phyloP scores from a whole-genome alignment of 2,797 vertebrate genomes.

The Sparidentex hasta region DNA sequence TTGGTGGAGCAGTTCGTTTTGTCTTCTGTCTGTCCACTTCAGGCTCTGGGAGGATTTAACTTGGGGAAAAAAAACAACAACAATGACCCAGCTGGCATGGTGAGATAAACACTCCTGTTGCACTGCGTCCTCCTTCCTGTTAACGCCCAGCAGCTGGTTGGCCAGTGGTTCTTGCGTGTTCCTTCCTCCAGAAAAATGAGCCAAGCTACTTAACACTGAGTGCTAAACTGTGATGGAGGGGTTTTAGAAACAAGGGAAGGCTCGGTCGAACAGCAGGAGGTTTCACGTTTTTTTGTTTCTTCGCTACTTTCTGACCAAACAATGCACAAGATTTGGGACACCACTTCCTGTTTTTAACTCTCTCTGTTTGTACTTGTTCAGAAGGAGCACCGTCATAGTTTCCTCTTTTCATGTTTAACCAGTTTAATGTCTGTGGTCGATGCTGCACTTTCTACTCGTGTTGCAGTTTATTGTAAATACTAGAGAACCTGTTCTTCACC shows the following conservation, averaged over 20 bases:
- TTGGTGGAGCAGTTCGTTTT: conserved; percentile 19
- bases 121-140: conserved; percentile 7
- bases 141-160: neutral
- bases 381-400: neutral
- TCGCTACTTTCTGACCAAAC: conserved; percentile 56
- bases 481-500: conserved; percentile 23
- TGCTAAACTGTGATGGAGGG: conserved; percentile 32
- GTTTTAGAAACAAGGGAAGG: conserved; percentile 45
- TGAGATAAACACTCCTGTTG: conserved; percentile 1
- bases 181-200: conserved; percentile 7
- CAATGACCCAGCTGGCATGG: conserved; percentile 3
- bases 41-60: conserved; percentile 41
- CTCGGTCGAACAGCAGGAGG: conserved; percentile 12
- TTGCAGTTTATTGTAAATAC: conserved; percentile 59
- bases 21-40: conserved; percentile 25
- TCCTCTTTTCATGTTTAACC: conserved; percentile 36
- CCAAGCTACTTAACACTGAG: conserved; percentile 16
- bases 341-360: conserved; percentile 18
- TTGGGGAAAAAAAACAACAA: conserved; percentile 34
- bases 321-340: conserved; percentile 35
- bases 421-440: conserved; percentile 34
- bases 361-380: conserved; percentile 5
- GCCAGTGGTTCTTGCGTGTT: conserved; percentile 19
- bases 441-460: conserved; percentile 32
- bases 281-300: conserved; percentile 30